A percentile compares a stretch with the other conserved stretches of the same genome.
phyloP scores from a whole-genome alignment of 1,140 invertebrate species.

The Yoshiicerus persimilis region DNA sequence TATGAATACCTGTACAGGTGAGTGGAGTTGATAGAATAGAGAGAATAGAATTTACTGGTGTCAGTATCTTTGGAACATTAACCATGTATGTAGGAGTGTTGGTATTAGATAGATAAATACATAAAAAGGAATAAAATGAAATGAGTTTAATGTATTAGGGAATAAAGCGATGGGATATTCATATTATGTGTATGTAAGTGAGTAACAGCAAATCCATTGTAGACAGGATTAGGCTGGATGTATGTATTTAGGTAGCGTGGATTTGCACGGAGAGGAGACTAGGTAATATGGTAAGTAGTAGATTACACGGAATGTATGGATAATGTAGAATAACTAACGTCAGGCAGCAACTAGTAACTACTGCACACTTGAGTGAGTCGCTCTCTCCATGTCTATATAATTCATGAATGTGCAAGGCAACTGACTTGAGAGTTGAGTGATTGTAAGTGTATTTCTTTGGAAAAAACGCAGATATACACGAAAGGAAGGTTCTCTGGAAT shows the following conservation, averaged over 20 bases:
- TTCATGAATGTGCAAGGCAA: not conserved
- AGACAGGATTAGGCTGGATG: not conserved
- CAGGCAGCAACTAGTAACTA: not conserved
- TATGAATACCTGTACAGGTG: not conserved
- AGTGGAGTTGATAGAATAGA: not conserved
- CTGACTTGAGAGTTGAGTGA: not conserved
- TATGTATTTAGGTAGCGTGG: too few species aligned
- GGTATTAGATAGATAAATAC: not conserved
- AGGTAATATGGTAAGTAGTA: not conserved
- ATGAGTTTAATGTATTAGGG: not conserved
- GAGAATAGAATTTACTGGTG: not conserved
- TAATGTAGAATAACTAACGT: not conserved
- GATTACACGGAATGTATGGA: not conserved
- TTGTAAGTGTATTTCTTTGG: not conserved
- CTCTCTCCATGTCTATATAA: conserved; percentile 11
- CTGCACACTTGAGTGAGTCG: not conserved
- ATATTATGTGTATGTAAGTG: not conserved
- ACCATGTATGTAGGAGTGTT: not conserved
- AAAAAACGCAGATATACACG: not conserved
- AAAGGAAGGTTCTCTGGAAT: not conserved
- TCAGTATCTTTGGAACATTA: not conserved
- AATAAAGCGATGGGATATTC: not conserved
- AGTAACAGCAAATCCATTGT: not conserved
- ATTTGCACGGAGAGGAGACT: too few species aligned
- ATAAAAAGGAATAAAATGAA: not conserved